Evolutionary conservation across 2,113 vertebrate genomes (phyloP), one percentile per base, ranked within the genome.

Genomic region (Struthidea cinerea): DNA sequence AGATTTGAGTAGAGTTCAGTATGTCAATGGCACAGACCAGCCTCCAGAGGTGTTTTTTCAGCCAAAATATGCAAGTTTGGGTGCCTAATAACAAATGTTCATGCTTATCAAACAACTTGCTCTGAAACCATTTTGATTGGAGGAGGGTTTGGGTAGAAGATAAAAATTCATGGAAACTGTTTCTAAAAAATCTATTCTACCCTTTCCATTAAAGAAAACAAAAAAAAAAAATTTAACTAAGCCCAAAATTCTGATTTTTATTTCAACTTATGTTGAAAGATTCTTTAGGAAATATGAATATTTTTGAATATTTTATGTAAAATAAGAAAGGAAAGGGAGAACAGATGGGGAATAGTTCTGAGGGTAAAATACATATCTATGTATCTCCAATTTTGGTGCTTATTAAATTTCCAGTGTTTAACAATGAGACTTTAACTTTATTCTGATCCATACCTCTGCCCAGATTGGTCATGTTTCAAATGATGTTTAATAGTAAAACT

Each of bases 241-340:
- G 44, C 9, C 28, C 32, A 30, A 65, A 79, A 81, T 78, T 77
- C 75, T 67, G 42, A 63, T 77, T 86, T 84, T 89, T 82, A 73
- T 84, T 88, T 91, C 47, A 83, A 56, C 63, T 90, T 94, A 32
- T 77, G 39, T 80, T 84, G 30, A 55, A 87, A 90, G 39, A 83
- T 96, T 97, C 86, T 80, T 89, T 50, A 35, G 53, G 41, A 91
- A 95, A 84, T 74, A 78, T 39, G 90, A 92, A 81, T 92, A 82
- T 85, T 93, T 93, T 79, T 95, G 63, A 95, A 92, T 97, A 92
- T 93, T 94, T 97, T 95, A 97, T 94, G 90, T 95, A 88, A 95
- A 96, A 83, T 42, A 83, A 90, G 94, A 73, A 91, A 86, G 32
- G 37, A 91, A 56, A 26, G 13, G 18, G 70, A 90, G 92, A 96